Evolutionary conservation across 2,797 vertebrate genomes (phyloP), one percentile per base, ranked within the genome.

Genomic region (Salarias fasciatus): DNA sequence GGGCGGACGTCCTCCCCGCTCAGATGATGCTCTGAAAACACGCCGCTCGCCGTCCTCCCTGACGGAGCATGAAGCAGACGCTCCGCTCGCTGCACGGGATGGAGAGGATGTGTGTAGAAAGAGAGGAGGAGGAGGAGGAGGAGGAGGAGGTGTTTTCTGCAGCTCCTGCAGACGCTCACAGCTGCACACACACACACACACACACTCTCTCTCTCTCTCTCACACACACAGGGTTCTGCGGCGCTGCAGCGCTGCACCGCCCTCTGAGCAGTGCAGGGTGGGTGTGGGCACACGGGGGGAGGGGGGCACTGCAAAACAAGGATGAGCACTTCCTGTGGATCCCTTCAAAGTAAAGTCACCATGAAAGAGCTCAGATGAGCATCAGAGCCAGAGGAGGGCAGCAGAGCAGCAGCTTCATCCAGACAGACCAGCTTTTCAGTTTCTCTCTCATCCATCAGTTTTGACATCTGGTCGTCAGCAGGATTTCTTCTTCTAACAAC

Each of bases 21-120:
- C n/a, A 74, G 85, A 84, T 79, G 82, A 64, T 86, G 77, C 80
- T 41, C 67, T 52, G 72, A 74, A 75, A 74, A 80, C 47, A 60
- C 74, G 51, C 57, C 72, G 31, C 72, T 57, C 72, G 31, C 72
- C 71, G 69, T 77, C 83, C 81, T 75, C 78, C 69, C 15, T 79
- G 73, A 73, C 74, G 67, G 64, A 5, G 28, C 86, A 76, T 73
- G 73, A 72, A 75, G 45, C 80, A 64, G 79, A n/a, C n/a, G n/a
- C n/a, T n/a, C n/a, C n/a, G n/a, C n/a, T n/a, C n/a, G n/a, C n/a
- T n/a, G n/a, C n/a, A n/a, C n/a, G n/a, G n/a, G n/a, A n/a, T n/a
- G n/a, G n/a, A n/a, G 80, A n/a, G 57, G 55, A 14, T 55, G 10
- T 61, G 54, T 55, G 10, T 61, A 54, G 70, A 69, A 51, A 29